phyloP scores from a whole-genome alignment of 2,113 vertebrate genomes.

The Nothoprocta pentlandii region DNA sequence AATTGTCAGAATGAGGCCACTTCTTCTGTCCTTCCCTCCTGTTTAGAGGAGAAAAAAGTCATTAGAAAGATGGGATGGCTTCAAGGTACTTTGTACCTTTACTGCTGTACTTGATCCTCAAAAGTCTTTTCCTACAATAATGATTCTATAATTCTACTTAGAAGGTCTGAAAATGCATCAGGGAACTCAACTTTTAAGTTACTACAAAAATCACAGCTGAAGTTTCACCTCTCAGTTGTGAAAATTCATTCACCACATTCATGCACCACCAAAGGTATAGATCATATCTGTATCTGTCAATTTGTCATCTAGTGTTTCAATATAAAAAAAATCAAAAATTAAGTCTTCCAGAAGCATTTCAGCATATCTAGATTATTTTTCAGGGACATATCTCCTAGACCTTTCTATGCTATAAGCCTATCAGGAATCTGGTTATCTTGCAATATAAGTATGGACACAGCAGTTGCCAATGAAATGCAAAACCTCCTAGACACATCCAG shows the following conservation, averaged over 20 bases:
- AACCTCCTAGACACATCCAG: neutral
- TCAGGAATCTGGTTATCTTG: neutral
- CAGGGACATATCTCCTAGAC: neutral
- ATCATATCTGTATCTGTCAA: neutral
- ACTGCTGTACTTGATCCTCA: too few species aligned
- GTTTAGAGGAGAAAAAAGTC: slow-evolving; percentile 19
- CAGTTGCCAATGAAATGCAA: neutral
- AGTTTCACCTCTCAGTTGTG: neutral
- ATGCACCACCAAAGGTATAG: neutral
- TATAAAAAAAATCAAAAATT: neutral
- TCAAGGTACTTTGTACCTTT: neutral
- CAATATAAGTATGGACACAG: neutral
- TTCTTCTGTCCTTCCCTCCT: slow-evolving; percentile 98
- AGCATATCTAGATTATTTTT: neutral
- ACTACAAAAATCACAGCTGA: neutral
- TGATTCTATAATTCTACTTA: neutral
- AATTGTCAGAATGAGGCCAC: slow-evolving; percentile 98
- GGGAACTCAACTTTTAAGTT: neutral
- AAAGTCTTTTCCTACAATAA: too few species aligned
- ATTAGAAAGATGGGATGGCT: slow-evolving; percentile 1
- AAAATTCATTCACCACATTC: neutral
- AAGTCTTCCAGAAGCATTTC: neutral
- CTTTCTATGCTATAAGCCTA: neutral
- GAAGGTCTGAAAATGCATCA: neutral
- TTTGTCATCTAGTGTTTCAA: neutral